Evolutionary conservation across 2,113 vertebrate genomes (phyloP).

Genomic region (Mixornis gularis): DNA sequence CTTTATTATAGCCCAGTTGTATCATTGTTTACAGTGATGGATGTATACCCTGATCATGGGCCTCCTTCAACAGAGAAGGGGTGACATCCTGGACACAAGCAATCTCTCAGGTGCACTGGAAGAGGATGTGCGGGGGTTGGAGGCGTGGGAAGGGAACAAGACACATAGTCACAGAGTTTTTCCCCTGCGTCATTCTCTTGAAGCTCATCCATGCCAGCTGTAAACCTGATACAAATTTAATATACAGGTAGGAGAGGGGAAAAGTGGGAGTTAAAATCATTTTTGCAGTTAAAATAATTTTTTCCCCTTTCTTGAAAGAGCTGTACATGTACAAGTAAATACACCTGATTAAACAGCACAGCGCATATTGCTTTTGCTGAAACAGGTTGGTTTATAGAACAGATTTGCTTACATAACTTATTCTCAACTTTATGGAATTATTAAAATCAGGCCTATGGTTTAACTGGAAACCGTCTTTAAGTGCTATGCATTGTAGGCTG

Average conservation of each 20-base stretch:
- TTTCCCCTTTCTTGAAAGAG: background rate
- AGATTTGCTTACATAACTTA: background rate
- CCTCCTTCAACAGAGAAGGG: background rate
- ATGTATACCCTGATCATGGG: too few species aligned
- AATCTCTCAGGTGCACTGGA: background rate
- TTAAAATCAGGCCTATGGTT: background rate
- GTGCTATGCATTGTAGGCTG: background rate
- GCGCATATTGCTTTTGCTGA: background rate
- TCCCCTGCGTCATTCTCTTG: background rate
- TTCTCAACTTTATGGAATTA: background rate
- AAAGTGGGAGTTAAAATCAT: background rate
- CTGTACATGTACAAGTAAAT: background rate
- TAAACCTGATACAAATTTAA: background rate
- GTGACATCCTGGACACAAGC: background rate
- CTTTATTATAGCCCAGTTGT: background rate
- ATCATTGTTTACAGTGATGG: background rate
- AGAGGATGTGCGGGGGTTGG: background rate
- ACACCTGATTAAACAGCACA: background rate
- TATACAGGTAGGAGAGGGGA: background rate
- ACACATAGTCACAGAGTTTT: background rate
- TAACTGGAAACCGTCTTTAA: background rate
- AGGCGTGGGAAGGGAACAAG: background rate
- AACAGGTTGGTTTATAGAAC: background rate
- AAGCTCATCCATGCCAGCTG: background rate
- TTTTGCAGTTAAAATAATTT: background rate